These are phyloP conservation scores for silkworm (Bombyx mori) DNA, from an alignment of 1,140 invertebrate species.

Conservation along the genomic window ASM3026992v2 NC_085125.1:3756001-3756500, in stretches of 20 bases:
- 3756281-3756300: conserved; percentile 99
- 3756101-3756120: no score
- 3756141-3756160: no score
- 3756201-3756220: conserved; percentile 96
- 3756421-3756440: no score
- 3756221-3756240: conserved; percentile 98
- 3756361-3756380: conserved; percentile 59
- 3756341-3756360: conserved; percentile 90
- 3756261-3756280: conserved; percentile 96
- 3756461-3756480: no score
- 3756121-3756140: no score
- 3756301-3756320: conserved; percentile 93
- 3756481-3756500: no score
- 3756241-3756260: conserved; percentile 98
- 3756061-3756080: no score
- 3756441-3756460: no score
- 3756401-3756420: background rate
- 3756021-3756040: no score
- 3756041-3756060: no score
- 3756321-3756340: conserved; percentile 89
- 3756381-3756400: background rate
- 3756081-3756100: no score
- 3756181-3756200: conserved; percentile 86
- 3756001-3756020: no score
- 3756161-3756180: background rate